Conservation (phyloP, 2,888 invertebrate species). For the Oscheius sp. region DNA sequence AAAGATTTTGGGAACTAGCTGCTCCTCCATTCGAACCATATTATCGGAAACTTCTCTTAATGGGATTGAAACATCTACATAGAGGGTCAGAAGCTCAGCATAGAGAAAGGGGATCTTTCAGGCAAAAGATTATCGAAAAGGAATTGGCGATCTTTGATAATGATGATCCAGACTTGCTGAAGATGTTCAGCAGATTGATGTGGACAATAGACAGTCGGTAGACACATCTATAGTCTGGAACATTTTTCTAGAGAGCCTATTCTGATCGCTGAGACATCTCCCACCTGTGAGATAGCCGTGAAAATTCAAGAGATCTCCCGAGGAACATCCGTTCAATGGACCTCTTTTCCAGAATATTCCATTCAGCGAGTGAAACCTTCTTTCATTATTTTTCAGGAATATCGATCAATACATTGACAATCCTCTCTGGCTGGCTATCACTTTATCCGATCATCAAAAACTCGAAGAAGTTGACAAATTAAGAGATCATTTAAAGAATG, state of each 20-base stretch:
- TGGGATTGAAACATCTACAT: not conserved
- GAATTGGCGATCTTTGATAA: not conserved
- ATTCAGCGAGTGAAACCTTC: not conserved
- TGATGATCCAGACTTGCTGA: not conserved
- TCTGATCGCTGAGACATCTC: not conserved
- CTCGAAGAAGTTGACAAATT: not conserved
- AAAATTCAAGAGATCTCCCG: not conserved
- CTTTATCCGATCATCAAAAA: not conserved
- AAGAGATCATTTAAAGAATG: not conserved
- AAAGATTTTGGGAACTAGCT: not conserved
- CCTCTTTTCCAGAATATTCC: slow-evolving; percentile 14
- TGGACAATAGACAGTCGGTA: not conserved
- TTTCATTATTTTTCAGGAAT: not conserved
- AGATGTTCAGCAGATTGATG: not conserved
- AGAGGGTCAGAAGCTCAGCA: no score
- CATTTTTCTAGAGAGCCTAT: not conserved
- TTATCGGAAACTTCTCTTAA: not conserved
- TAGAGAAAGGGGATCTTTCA: no score
- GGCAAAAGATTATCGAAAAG: not conserved
- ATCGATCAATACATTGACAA: not conserved
- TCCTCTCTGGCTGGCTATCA: not conserved
- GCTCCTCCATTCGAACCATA: not conserved
- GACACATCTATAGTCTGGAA: not conserved
- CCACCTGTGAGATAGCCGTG: not conserved
- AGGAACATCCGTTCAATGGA: slow-evolving; percentile 12